phyloP scores from a whole-genome alignment of 2,797 vertebrate genomes.

The Pelochelys cantorii region DNA sequence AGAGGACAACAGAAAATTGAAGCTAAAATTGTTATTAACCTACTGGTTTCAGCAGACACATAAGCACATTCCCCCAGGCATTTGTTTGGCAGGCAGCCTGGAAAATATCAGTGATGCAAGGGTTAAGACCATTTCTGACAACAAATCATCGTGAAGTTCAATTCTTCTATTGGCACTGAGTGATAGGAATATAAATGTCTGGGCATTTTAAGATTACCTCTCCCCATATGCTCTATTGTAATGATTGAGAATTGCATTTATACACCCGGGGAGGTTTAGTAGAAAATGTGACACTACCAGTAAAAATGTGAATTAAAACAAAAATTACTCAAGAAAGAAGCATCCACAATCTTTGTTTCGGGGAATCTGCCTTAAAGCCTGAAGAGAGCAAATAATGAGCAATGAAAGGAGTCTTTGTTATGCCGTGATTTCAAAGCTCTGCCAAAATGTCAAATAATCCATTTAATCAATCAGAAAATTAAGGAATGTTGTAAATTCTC shows the following conservation, averaged over 20 bases:
- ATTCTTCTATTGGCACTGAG: conserved; percentile 38
- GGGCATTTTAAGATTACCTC: conserved; percentile 47
- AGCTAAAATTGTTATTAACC: conserved; percentile 32
- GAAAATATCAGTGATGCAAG: conserved; percentile 45
- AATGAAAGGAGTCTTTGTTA: conserved; percentile 80
- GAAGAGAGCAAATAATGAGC: conserved; percentile 76
- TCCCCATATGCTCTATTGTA: conserved; percentile 67
- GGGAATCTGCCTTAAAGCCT: conserved; percentile 71
- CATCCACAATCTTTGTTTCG: conserved; percentile 76
- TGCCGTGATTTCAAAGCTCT: conserved; percentile 74
- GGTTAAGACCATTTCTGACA: conserved; percentile 57
- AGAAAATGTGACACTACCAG: conserved; percentile 56
- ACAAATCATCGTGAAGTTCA: conserved; percentile 4
- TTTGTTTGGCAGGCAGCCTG: conserved; percentile 22
- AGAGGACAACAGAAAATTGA: conserved; percentile 11
- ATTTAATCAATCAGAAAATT: conserved; percentile 86
- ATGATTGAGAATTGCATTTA: conserved; percentile 65
- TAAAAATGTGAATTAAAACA: conserved; percentile 62
- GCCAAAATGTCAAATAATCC: conserved; percentile 84
- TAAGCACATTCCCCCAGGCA: neutral
- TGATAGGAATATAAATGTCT: conserved; percentile 64
- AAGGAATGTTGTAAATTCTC: conserved; percentile 78
- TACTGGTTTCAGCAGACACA: neutral
- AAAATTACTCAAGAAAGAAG: conserved; percentile 73
- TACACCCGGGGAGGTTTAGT: conserved; percentile 62